These are phyloP conservation scores for Andrena minutula DNA, from an alignment of 2,888 invertebrate species.

Conservation along the genomic window DNA sequence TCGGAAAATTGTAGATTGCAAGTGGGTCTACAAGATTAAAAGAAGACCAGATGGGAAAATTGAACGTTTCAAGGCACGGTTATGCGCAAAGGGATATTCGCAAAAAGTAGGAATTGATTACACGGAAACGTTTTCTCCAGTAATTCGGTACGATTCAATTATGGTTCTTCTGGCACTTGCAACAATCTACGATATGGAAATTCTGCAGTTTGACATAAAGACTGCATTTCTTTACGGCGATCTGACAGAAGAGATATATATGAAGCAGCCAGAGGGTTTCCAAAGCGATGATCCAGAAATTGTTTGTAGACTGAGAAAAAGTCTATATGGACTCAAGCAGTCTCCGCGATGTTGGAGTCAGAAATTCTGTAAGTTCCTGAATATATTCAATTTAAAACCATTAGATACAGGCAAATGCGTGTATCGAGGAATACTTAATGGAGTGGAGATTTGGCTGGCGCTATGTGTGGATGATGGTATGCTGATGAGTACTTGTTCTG, in stretches of 20 bases:
- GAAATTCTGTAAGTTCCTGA: too few relatives aligned
- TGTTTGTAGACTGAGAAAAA: conserved; percentile 19
- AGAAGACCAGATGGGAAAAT: conserved; percentile 42
- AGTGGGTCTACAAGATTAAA: conserved; percentile 67
- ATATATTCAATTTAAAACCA: too few relatives aligned
- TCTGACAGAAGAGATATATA: conserved; percentile 22
- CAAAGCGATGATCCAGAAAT: conserved; percentile 5
- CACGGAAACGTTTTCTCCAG: conserved; percentile 11
- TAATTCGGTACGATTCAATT: conserved; percentile 22
- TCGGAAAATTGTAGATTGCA: conserved; percentile 38
- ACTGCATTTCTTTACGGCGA: conserved; percentile 25
- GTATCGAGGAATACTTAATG: too few relatives aligned
- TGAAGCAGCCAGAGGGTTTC: conserved; percentile 26
- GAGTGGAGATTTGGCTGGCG: neutral
- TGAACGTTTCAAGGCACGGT: conserved; percentile 60
- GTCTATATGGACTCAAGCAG: conserved; percentile 25
- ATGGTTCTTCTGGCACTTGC: conserved; percentile 18
- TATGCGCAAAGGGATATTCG: conserved; percentile 2
- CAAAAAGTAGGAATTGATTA: conserved; percentile 12
- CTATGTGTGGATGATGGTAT: too few relatives aligned
- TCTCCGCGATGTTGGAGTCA: too few relatives aligned
- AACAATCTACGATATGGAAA: conserved; percentile 12
- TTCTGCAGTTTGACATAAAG: conserved; percentile 34
- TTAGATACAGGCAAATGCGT: too few relatives aligned
- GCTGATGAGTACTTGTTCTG: too few relatives aligned